Evolutionary conservation across 2,113 vertebrate species (phyloP).

Genomic region (Recurvirostra avosetta): DNA sequence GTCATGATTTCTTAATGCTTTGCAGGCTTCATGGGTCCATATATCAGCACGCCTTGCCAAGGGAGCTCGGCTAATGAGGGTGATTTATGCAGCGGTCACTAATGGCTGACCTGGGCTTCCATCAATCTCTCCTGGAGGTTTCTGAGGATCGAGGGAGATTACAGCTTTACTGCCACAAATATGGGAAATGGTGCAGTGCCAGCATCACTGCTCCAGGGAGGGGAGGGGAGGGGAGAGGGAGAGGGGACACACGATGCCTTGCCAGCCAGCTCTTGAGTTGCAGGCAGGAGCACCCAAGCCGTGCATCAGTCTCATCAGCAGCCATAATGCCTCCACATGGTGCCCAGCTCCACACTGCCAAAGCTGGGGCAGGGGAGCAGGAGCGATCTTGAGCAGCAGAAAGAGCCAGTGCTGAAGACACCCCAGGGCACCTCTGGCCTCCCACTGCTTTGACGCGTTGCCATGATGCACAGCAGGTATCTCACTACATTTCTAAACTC

Average conservation of each 20-base stretch:
- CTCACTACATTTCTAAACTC: not conserved
- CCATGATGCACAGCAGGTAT: not conserved
- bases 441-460: not conserved
- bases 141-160: slow-evolving; percentile 28
- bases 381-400: not conserved
- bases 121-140: slow-evolving; percentile 46
- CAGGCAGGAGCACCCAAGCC: not conserved
- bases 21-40: not conserved
- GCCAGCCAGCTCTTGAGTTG: not conserved
- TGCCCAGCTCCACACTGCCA: not conserved
- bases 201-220: not conserved
- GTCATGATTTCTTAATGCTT: not conserved
- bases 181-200: not conserved
- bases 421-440: not conserved
- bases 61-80: slow-evolving; percentile 13
- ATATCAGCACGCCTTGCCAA: slow-evolving; percentile 33
- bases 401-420: not conserved
- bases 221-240: not conserved
- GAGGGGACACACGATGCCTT: not conserved
- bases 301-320: not conserved
- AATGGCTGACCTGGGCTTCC: slow-evolving; percentile 47
- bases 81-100: slow-evolving; percentile 55
- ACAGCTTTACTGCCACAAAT: slow-evolving; percentile 12
- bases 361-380: not conserved
- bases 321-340: fast-evolving